phyloP scores from a whole-genome alignment of 2,888 invertebrate genomes.

The Phytoseiulus persimilis region DNA sequence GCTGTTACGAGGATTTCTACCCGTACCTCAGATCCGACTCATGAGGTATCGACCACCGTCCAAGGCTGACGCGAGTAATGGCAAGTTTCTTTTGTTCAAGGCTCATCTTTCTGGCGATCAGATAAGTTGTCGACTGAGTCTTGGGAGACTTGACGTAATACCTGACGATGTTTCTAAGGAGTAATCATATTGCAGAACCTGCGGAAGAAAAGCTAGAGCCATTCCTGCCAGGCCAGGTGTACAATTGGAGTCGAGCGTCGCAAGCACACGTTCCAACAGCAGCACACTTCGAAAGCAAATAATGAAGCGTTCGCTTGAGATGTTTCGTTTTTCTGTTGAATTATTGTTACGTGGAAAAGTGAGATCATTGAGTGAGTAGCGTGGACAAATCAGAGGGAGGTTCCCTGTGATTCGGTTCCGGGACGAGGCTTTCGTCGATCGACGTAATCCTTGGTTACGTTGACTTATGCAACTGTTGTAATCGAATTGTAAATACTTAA shows the following conservation, averaged over 20 bases:
- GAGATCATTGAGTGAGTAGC: not conserved
- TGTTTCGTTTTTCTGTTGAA: not conserved
- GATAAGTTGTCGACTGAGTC: no score
- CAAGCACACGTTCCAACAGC: conserved; percentile 74
- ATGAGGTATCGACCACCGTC: conserved; percentile 70
- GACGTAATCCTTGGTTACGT: no score
- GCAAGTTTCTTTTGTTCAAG: not conserved
- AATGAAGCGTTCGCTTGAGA: not conserved
- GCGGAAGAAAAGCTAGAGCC: conserved; percentile 64
- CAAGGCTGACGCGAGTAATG: conserved; percentile 1
- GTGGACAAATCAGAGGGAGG: not conserved
- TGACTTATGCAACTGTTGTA: not conserved
- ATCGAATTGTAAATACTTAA: not conserved
- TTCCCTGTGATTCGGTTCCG: not conserved
- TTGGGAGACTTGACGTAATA: no score
- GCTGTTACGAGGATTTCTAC: conserved; percentile 76
- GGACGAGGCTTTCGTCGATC: not conserved
- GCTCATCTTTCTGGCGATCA: no score
- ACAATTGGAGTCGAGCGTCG: conserved; percentile 79
- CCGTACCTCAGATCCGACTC: conserved; percentile 74
- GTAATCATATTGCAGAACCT: not conserved
- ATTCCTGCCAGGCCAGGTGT: conserved; percentile 82
- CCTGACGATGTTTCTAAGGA: not conserved
- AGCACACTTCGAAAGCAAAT: conserved; percentile 39
- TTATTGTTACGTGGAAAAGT: not conserved